Percentiles rank a stretch among this genome's conserved stretches.
These are phyloP conservation scores for Hystrix brachyura DNA, from an alignment of 2,113 vertebrate genomes.

Conservation along the genomic window DNA sequence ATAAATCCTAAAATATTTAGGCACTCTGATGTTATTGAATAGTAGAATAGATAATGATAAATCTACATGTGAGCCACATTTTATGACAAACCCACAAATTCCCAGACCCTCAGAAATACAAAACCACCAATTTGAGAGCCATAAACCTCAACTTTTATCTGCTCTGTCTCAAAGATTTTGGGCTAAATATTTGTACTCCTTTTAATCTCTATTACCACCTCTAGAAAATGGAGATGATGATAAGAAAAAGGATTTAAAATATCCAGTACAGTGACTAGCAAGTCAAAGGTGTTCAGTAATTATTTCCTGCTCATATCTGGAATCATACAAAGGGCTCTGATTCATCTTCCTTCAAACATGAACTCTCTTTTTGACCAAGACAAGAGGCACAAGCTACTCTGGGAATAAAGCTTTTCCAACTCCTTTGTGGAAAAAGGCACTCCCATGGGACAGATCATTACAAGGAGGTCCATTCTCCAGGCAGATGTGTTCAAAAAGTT, in stretches of 20 bases:
- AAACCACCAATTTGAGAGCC: not conserved
- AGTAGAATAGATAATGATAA: not conserved
- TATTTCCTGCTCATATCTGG: not conserved
- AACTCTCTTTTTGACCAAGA: not conserved
- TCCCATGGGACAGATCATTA: not conserved
- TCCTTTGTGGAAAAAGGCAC: not conserved
- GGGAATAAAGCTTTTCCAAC: not conserved
- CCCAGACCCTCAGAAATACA: not conserved
- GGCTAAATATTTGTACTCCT: not conserved
- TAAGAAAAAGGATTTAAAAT: not conserved
- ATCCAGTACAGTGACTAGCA: not conserved
- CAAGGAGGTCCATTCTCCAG: not conserved
- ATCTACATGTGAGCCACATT: not conserved
- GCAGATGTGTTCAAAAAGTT: not conserved
- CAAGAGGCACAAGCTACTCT: not conserved
- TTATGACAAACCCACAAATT: not conserved
- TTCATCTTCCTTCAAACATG: not conserved
- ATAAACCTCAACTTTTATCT: not conserved
- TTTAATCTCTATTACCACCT: not conserved
- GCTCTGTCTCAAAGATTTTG: not conserved
- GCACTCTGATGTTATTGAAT: not conserved
- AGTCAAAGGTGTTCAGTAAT: not conserved
- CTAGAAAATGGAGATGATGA: not conserved
- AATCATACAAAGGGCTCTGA: not conserved
- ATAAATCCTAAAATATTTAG: not conserved